Evolutionary conservation across 1,140 invertebrate species (phyloP).

Genomic region (Pseudomyrmex concolor): DNA sequence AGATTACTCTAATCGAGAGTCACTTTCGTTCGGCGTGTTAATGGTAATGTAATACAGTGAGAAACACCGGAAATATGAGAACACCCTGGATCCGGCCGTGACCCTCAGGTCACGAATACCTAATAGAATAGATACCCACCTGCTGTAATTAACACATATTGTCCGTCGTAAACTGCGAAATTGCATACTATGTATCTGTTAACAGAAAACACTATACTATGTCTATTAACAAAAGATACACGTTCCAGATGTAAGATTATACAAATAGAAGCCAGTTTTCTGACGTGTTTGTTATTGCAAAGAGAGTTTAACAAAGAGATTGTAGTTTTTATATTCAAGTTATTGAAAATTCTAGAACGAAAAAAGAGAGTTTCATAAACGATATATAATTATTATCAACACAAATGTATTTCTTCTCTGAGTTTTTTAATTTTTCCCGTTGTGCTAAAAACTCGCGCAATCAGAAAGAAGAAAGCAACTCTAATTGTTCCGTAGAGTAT

Average conservation of each 20-base stretch:
- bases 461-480: not conserved
- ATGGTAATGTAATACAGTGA: slow-evolving; percentile 51
- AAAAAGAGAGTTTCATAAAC: not conserved
- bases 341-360: too few species aligned
- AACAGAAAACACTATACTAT: not conserved
- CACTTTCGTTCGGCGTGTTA: slow-evolving; percentile 54
- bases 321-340: too few species aligned
- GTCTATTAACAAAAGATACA: not conserved
- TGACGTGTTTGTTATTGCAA: too few species aligned
- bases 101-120: slow-evolving; percentile 24
- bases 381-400: not conserved
- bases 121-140: slow-evolving; percentile 9
- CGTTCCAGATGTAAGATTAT: not conserved
- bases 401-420: not conserved
- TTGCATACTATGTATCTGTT: not conserved
- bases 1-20: slow-evolving; percentile 58
- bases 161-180: not conserved
- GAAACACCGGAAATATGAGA: slow-evolving; percentile 51
- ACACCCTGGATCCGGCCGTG: slow-evolving; percentile 5
- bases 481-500: slow-evolving; percentile 3
- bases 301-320: too few species aligned
- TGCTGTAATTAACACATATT: slow-evolving; percentile 23
- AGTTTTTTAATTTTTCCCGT: not conserved
- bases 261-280: too few species aligned
- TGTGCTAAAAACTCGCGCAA: not conserved